Evolutionary conservation across 2,113 vertebrate species (phyloP).

Genomic region (Clinocottus analis): DNA sequence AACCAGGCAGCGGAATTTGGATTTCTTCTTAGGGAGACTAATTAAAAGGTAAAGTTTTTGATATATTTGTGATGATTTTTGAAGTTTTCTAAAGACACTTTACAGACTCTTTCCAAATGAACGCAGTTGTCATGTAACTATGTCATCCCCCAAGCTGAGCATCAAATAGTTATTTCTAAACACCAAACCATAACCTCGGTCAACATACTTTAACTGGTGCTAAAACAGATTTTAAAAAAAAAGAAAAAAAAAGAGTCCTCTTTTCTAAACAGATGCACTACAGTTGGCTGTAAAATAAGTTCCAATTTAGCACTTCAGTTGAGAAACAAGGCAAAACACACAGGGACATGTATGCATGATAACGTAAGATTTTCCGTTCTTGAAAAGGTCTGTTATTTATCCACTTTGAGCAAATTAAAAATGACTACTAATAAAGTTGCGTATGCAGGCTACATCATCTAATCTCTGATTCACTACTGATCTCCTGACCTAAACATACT

Average conservation of each 20-base stretch:
- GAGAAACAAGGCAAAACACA: conserved; percentile 25
- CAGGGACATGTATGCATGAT: neutral
- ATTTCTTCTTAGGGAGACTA: conserved; percentile 10
- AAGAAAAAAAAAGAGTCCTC: no score
- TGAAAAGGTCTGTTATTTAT: neutral
- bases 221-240: neutral
- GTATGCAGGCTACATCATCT: conserved; percentile 30
- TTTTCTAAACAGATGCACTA: neutral
- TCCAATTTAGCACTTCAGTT: neutral
- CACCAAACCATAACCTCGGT: conserved; percentile 6
- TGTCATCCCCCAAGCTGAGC: neutral
- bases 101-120: neutral
- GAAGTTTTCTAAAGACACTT: neutral
- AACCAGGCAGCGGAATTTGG: conserved; percentile 16
- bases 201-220: neutral
- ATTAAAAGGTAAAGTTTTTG: conserved; percentile 9
- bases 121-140: neutral
- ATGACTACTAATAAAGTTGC: conserved; percentile 22
- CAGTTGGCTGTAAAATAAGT: neutral
- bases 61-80: neutral
- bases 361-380: conserved; percentile 25
- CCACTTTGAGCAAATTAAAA: conserved; percentile 32
- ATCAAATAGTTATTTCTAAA: conserved; percentile 21
- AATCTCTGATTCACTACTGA: conserved; percentile 30
- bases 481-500: conserved; percentile 23